These are phyloP conservation scores for Margaritifera margaritifera DNA, from an alignment of 2,888 invertebrate species.

Conservation along the genomic window DNA sequence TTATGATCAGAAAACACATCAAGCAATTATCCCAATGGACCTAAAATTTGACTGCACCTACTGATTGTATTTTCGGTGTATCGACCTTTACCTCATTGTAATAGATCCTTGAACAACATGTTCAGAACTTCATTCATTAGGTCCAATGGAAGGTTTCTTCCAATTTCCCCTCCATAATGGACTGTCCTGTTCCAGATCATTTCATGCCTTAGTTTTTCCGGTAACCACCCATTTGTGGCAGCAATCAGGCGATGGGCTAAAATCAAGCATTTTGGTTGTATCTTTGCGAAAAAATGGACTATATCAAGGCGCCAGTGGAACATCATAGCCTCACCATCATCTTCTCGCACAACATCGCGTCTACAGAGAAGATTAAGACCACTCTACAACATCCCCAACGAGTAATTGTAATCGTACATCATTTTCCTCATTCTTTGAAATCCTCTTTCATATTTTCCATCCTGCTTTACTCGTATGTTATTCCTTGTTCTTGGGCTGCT, in stretches of 20 bases:
- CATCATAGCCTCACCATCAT: slow-evolving; percentile 24
- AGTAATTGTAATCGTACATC: slow-evolving; percentile 24
- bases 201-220: too few species aligned
- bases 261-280: slow-evolving; percentile 20
- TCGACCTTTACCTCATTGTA: slow-evolving; percentile 6
- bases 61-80: slow-evolving; percentile 17
- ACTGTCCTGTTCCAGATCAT: slow-evolving; percentile 20
- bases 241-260: slow-evolving; percentile 25
- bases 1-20: slow-evolving; percentile 15
- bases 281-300: slow-evolving; percentile 8
- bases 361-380: slow-evolving; percentile 28
- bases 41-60: slow-evolving; percentile 18
- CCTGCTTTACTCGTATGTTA: slow-evolving; percentile 1
- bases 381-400: slow-evolving; percentile 22
- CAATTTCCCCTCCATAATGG: slow-evolving; percentile 25
- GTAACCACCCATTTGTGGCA: too few species aligned
- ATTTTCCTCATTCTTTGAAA: too few species aligned
- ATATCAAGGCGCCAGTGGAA: slow-evolving; percentile 20
- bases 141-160: slow-evolving; percentile 20
- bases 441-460: background rate
- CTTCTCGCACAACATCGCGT: slow-evolving; percentile 23
- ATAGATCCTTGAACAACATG: slow-evolving; percentile 15
- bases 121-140: slow-evolving; percentile 31
- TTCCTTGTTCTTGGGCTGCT: too few species aligned
- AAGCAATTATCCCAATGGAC: slow-evolving; percentile 16